phyloP scores from a whole-genome alignment of 2,797 vertebrate species.

The Otolemur crassicaudatus region DNA sequence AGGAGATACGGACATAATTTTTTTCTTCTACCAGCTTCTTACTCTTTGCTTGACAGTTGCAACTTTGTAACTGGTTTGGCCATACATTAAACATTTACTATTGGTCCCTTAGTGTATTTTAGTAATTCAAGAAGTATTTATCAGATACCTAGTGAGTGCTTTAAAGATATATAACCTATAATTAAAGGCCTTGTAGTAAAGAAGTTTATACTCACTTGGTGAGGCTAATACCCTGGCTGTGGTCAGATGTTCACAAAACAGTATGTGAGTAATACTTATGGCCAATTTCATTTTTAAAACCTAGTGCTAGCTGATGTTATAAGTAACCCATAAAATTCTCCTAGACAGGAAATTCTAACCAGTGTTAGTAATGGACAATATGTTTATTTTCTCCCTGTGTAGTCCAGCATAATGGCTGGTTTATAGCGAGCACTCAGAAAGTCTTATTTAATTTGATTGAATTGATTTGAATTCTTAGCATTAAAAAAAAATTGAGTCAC shows the following conservation, averaged over 20 bases:
- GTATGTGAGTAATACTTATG: not conserved
- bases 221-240: not conserved
- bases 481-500: not conserved
- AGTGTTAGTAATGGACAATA: not conserved
- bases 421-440: not conserved
- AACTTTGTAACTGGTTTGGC: conserved; percentile 3
- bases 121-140: conserved; percentile 1
- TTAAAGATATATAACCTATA: not conserved
- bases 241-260: not conserved
- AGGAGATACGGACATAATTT: not conserved
- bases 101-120: not conserved
- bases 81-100: not conserved
- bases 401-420: not conserved
- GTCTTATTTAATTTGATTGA: not conserved
- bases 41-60: not conserved
- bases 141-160: not conserved
- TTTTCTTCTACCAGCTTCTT: not conserved
- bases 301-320: not conserved
- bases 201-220: not conserved
- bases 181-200: not conserved
- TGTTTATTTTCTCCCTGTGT: not conserved
- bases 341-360: not conserved
- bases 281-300: not conserved
- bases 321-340: not conserved
- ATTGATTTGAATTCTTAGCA: not conserved